Evolutionary conservation across 1,140 invertebrate genomes (phyloP).

Genomic region (Contarinia nasturtii): DNA sequence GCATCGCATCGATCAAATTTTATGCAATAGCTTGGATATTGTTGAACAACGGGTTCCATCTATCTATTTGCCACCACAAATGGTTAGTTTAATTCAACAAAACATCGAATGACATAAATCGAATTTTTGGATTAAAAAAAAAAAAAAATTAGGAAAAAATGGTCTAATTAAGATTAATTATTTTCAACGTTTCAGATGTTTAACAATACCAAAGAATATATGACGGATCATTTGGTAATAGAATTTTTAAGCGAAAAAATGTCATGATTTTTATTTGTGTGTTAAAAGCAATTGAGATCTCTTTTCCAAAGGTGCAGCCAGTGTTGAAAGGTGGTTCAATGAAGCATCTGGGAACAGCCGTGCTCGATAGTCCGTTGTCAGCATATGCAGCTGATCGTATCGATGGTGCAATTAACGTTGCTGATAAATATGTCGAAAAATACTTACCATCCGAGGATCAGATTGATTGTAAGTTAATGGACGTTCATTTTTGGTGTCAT

Average conservation of each 20-base stretch:
- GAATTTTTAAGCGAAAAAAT: too few species aligned
- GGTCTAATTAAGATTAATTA: not conserved
- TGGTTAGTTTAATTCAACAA: conserved; percentile 31
- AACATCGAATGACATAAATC: too few species aligned
- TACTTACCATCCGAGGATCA: conserved; percentile 48
- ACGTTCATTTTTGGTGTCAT: too few species aligned
- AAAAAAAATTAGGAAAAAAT: not conserved
- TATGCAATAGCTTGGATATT: conserved; percentile 57
- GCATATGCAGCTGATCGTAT: conserved; percentile 45
- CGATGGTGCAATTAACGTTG: conserved; percentile 48
- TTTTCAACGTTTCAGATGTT: conserved; percentile 38
- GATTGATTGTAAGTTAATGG: conserved; percentile 26
- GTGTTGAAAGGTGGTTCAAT: conserved; percentile 54
- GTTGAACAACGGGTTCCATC: conserved; percentile 56
- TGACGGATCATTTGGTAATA: conserved; percentile 32
- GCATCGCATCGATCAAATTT: conserved; percentile 44
- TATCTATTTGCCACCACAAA: conserved; percentile 52
- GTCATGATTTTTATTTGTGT: too few species aligned
- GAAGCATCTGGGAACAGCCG: conserved; percentile 45
- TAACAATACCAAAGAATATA: conserved; percentile 52
- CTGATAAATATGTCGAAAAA: conserved; percentile 61
- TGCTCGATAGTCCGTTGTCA: conserved; percentile 42
- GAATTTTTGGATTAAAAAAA: conserved; percentile 3
- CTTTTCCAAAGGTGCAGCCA: conserved; percentile 27
- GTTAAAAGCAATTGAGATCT: too few species aligned